phyloP scores from a whole-genome alignment of 2,888 invertebrate species.

The Taphrorychus bicolor region DNA sequence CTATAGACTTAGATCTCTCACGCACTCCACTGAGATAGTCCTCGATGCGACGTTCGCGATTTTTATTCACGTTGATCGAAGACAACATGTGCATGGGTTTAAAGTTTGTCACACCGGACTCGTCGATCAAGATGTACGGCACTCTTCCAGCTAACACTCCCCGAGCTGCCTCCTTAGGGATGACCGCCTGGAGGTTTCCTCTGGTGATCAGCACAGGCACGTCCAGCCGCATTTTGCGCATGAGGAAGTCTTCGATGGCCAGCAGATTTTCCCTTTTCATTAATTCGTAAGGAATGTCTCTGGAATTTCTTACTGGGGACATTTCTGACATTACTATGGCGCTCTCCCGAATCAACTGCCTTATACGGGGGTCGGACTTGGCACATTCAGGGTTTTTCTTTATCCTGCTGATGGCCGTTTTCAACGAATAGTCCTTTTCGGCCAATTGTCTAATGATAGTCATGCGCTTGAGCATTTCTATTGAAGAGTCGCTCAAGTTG shows the following conservation, averaged over 20 bases:
- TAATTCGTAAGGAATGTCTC: constrained; percentile 73
- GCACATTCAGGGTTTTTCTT: constrained; percentile 72
- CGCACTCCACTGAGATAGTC: constrained; percentile 52
- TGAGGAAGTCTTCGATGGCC: constrained; percentile 78
- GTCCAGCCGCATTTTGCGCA: constrained; percentile 65
- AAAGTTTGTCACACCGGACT: constrained; percentile 77
- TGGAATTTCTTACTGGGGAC: constrained; percentile 67
- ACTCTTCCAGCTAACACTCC: constrained; percentile 77
- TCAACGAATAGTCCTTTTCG: constrained; percentile 69
- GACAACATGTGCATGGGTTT: constrained; percentile 79
- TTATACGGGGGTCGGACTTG: constrained; percentile 71
- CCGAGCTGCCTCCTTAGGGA: constrained; percentile 77
- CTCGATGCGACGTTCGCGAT: constrained; percentile 51
- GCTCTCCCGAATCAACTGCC: constrained; percentile 76
- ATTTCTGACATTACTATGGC: constrained; percentile 64
- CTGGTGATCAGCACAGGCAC: constrained; percentile 76
- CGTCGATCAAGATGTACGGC: constrained; percentile 78
- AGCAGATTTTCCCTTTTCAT: constrained; percentile 73
- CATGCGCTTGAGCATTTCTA: constrained; percentile 72
- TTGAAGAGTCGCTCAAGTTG: constrained; percentile 65
- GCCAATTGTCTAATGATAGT: constrained; percentile 76
- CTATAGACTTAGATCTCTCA: constrained; percentile 43
- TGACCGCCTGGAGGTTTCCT: constrained; percentile 76
- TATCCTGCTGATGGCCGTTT: constrained; percentile 68
- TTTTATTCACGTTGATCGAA: constrained; percentile 61